These are phyloP conservation scores for Centropus unirufus DNA, from an alignment of 2,113 vertebrate species.

Conservation along the genomic window DNA sequence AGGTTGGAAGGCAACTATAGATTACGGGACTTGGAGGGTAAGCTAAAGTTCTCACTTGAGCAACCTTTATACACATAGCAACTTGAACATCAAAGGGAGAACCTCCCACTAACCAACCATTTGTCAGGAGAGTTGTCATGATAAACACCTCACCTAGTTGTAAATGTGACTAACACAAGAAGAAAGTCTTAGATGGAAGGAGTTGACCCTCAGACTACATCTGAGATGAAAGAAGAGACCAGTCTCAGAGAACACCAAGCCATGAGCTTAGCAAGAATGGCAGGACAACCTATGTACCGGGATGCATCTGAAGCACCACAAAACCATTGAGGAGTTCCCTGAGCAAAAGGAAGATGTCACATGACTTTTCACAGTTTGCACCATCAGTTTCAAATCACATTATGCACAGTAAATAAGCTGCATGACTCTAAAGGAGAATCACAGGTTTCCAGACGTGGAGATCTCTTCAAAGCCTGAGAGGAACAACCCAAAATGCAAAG, in stretches of 20 bases:
- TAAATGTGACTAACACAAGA: background rate
- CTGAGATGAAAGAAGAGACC: background rate
- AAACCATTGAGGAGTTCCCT: background rate
- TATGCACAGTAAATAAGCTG: background rate
- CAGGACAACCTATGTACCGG: background rate
- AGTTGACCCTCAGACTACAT: background rate
- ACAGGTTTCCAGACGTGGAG: background rate
- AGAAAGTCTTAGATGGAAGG: background rate
- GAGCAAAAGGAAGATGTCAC: background rate
- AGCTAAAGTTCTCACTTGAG: background rate
- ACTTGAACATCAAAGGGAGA: conserved; percentile 34
- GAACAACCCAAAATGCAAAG: background rate
- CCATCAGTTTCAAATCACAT: background rate
- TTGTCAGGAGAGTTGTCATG: conserved; percentile 2
- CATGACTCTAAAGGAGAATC: background rate
- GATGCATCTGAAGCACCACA: background rate
- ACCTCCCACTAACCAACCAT: conserved; percentile 9
- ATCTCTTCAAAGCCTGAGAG: background rate
- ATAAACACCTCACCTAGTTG: conserved; percentile 48
- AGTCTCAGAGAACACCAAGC: background rate
- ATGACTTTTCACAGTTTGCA: background rate
- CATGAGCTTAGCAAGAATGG: background rate
- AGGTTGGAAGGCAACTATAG: background rate
- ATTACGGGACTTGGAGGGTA: background rate
- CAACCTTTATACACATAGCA: background rate